These are phyloP conservation scores for Stenchaetothrips biformis DNA, from an alignment of 2,888 invertebrate species.

Conservation along the genomic window DNA sequence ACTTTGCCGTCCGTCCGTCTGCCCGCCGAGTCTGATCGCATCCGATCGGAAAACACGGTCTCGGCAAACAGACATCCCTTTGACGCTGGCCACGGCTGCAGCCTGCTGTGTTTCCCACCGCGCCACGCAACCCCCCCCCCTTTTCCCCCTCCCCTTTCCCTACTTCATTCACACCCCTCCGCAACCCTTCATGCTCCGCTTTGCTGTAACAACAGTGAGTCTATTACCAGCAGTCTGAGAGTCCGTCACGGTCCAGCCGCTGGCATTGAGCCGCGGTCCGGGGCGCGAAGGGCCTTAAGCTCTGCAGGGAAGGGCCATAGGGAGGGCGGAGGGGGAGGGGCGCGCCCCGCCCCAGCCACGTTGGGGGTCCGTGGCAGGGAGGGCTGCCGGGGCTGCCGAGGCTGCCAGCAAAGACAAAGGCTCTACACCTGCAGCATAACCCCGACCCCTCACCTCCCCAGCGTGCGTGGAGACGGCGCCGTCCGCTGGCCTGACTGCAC, in stretches of 20 bases:
- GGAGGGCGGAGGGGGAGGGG: slow-evolving; percentile 18
- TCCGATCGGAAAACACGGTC: too few species aligned
- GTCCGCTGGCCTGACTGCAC: too few species aligned
- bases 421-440: slow-evolving; percentile 42
- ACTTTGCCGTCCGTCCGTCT: too few species aligned
- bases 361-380: not conserved
- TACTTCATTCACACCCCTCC: slow-evolving; percentile 32
- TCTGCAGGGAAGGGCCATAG: not conserved
- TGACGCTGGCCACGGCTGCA: too few species aligned
- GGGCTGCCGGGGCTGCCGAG: too few species aligned
- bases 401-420: slow-evolving; percentile 42
- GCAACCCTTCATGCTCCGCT: slow-evolving; percentile 28
- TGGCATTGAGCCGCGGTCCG: not conserved
- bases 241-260: slow-evolving; percentile 31
- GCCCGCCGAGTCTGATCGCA: too few species aligned
- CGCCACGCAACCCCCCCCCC: not conserved
- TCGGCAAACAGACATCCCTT: too few species aligned
- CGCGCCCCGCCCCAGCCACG: slow-evolving; percentile 38
- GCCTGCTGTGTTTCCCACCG: not conserved
- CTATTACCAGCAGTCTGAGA: slow-evolving; percentile 32
- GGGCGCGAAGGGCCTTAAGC: not conserved
- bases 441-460: too few species aligned
- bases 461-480: too few species aligned
- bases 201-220: slow-evolving; percentile 29
- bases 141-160: slow-evolving; percentile 39